These are phyloP conservation scores for Oppia nitens DNA, from an alignment of 1,140 invertebrate species.

Conservation along the genomic window DNA sequence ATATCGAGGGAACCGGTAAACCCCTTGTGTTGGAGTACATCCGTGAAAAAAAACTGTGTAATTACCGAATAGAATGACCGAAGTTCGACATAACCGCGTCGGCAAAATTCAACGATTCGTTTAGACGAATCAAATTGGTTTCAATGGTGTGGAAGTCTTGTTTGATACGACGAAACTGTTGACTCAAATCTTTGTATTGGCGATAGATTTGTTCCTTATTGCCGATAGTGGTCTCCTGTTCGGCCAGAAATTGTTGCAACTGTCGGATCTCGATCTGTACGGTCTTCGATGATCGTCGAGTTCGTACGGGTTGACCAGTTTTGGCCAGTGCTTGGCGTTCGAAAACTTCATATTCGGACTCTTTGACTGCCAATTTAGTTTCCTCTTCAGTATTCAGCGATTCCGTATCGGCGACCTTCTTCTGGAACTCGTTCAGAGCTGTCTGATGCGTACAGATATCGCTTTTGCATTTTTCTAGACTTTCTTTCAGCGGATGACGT, in stretches of 20 bases:
- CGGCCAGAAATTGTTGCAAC: slow-evolving; percentile 19
- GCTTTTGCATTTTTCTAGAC: neutral
- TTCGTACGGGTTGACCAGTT: slow-evolving; percentile 20
- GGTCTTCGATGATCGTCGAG: slow-evolving; percentile 22
- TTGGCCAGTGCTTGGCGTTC: neutral
- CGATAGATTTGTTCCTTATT: neutral
- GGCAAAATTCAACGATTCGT: neutral
- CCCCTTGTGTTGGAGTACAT: neutral
- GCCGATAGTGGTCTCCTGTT: slow-evolving; percentile 9
- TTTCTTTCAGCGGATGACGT: neutral
- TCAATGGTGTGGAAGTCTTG: neutral
- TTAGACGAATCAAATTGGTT: neutral
- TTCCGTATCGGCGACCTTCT: neutral
- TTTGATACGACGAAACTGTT: neutral
- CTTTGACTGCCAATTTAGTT: neutral
- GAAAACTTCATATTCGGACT: slow-evolving; percentile 19
- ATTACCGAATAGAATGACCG: neutral
- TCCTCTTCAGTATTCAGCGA: neutral
- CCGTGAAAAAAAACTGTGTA: neutral
- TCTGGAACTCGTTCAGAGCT: neutral
- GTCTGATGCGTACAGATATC: neutral
- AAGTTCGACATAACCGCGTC: neutral
- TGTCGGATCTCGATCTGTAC: slow-evolving; percentile 27
- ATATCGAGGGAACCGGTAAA: neutral
- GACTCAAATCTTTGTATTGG: neutral